Conservation (phyloP, 2,113 vertebrate species). For the Lagopus leucura region DNA sequence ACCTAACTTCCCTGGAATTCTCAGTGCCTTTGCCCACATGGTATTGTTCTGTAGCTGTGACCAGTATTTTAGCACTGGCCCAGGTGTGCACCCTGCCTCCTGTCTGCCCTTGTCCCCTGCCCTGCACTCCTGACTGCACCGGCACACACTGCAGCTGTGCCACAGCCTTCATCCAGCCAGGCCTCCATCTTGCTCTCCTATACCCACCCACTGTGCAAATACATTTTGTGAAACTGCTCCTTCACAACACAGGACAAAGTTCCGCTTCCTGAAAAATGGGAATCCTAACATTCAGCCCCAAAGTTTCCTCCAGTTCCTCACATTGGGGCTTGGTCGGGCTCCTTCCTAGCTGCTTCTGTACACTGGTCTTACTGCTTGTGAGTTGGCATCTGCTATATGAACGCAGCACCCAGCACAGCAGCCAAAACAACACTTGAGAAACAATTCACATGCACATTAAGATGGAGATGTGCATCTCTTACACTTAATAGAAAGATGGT, state of each 20-base stretch:
- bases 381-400: neutral
- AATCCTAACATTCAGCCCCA: neutral
- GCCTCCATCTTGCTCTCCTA: neutral
- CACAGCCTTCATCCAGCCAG: neutral
- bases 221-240: neutral
- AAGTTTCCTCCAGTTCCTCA: neutral
- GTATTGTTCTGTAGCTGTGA: neutral
- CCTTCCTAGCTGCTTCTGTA: neutral
- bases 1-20: neutral
- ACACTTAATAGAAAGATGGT: neutral
- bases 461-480: neutral
- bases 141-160: too few relatives aligned
- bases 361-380: neutral
- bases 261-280: neutral
- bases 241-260: neutral
- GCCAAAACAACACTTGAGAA: neutral
- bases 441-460: neutral
- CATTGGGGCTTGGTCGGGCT: neutral
- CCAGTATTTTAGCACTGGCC: neutral
- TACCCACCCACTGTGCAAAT: neutral
- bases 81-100: neutral
- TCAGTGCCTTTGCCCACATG: neutral
- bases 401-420: rapidly evolving
- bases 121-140: neutral
- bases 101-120: neutral